Evolutionary conservation across 2,113 vertebrate genomes (phyloP), one percentile per base, ranked within the genome.

Genomic region (Mandrillus leucophaeus): DNA sequence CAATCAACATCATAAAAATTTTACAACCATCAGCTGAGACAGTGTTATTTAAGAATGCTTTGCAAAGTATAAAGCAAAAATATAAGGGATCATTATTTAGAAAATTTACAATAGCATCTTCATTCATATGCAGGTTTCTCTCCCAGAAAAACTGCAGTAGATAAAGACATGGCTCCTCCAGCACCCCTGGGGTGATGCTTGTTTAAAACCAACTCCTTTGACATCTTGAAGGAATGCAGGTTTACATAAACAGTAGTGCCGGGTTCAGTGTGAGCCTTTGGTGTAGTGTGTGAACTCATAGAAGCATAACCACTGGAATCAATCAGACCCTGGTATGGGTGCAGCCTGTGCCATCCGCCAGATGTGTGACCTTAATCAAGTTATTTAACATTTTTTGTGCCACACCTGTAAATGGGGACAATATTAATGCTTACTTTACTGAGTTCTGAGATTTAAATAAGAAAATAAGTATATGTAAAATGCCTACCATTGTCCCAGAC

Each of bases 11-110:
- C 90, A 75, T 94, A 95, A 88, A 91, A 80, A 48, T 72, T 89
- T 93, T 90, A 96, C 4, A 78, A 2, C 66, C 76, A 30, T 90
- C 73, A 45, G 35, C 84, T 78, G 79, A 92, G 90, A 88, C 18
- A 32, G 9, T 87, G 59, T 84, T 96, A 92, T 76, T 96, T 93
- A 95, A 90, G 68, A 93, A 64, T 73, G 61, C 64, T 76, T 79
- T 92, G 48, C 80, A 72, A 95, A n/a, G 32, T 96, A 76, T 81
- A 83, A 97, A 95, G 73, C 57, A 81, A 55, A 95, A 83, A 40
- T 45, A 50, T 40, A 95, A 93, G n/a, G 43, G 84, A 55, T 95
- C 57, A 9, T 80, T 95, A 66, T 96, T 95, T 96, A 66, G 90
- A 92, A 96, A 93, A 96, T 90, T 90, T 61, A 95, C 38, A 76